Evolutionary conservation across 1,140 invertebrate genomes (phyloP).

Genomic region (Zaprionus ghesquierei): DNA sequence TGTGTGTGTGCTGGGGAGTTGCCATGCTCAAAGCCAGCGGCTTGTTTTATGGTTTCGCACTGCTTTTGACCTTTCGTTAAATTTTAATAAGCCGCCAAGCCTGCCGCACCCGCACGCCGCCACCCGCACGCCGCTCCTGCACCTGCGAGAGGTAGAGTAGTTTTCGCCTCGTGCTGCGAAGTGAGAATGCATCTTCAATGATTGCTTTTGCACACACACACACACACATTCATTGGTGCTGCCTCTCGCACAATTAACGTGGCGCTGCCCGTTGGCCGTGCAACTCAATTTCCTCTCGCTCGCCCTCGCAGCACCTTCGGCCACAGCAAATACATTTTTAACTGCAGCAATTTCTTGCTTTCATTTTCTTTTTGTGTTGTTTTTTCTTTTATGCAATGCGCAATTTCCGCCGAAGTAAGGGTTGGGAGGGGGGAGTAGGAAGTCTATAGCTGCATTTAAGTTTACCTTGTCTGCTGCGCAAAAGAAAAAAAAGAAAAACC

Average conservation of each 20-base stretch:
- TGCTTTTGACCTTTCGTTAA: conserved; percentile 78
- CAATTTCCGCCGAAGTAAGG: conserved; percentile 62
- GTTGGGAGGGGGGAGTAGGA: not conserved
- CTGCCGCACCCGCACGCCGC: not conserved
- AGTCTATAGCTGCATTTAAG: not conserved
- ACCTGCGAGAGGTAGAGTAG: conserved; percentile 16
- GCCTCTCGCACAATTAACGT: conserved; percentile 47
- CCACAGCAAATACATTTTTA: conserved; percentile 66
- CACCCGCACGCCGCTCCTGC: conserved; percentile 22
- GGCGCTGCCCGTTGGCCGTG: conserved; percentile 42
- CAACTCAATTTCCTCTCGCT: conserved; percentile 66
- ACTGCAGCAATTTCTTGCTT: conserved; percentile 51
- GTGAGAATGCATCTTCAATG: conserved; percentile 17
- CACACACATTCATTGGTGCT: not conserved
- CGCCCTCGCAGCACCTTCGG: not conserved
- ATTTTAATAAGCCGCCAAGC: conserved; percentile 69
- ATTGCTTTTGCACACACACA: conserved; percentile 7
- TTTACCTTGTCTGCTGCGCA: not conserved
- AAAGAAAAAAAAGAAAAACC: not conserved
- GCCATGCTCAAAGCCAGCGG: conserved; percentile 61
- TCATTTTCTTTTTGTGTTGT: no score
- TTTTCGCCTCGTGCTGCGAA: conserved; percentile 23
- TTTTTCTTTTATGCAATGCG: conserved; percentile 64
- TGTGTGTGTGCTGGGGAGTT: conserved; percentile 26
- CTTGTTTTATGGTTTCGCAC: conserved; percentile 79